These are phyloP conservation scores for Xestoiulus laeticollis DNA, from an alignment of 2,888 invertebrate species.

Conservation along the genomic window DNA sequence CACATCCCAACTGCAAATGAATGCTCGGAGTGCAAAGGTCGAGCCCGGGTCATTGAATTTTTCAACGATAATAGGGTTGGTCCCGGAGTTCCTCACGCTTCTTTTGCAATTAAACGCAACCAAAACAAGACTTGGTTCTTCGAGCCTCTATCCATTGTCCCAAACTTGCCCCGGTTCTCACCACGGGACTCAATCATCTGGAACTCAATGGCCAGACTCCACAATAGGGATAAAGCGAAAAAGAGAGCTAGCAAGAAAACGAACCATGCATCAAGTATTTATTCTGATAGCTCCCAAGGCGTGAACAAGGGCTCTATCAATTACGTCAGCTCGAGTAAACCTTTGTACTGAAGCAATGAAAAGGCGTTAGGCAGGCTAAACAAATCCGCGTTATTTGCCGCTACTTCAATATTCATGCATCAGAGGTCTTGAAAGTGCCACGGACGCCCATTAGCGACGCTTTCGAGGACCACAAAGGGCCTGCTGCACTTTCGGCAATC, in stretches of 20 bases:
- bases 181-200: neutral
- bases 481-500: neutral
- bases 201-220: neutral
- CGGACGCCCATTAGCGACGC: neutral
- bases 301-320: conserved; percentile 34
- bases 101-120: neutral
- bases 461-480: neutral
- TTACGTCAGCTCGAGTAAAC: conserved; percentile 44
- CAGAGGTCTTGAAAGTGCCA: neutral
- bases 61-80: no score
- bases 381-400: conserved; percentile 46
- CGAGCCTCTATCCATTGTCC: neutral
- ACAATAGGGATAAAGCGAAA: neutral
- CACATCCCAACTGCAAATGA: no score
- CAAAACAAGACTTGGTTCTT: neutral
- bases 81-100: neutral
- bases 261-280: conserved; percentile 52
- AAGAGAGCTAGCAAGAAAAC: neutral
- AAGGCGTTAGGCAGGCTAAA: conserved; percentile 51
- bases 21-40: no score
- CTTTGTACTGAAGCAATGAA: conserved; percentile 1
- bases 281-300: conserved; percentile 51
- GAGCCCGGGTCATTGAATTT: no score
- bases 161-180: neutral
- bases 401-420: conserved; percentile 34